Base-by-base conservation (phyloP, 1,140 invertebrate genomes). In the Calosoma granatense region DNA sequence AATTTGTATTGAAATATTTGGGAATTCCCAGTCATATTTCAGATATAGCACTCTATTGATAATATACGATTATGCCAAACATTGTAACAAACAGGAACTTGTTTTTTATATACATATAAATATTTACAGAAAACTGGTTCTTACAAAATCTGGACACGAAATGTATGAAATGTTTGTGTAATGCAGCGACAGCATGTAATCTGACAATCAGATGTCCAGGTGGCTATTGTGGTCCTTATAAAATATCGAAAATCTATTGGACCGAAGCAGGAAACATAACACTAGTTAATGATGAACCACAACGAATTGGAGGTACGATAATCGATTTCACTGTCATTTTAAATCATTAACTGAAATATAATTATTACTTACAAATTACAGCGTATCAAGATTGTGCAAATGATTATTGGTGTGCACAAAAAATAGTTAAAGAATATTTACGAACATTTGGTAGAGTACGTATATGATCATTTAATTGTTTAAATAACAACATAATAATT, bases 171-270 rank as follows among this genome's bases (percentile, higher is more conserved):
- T 83, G 81, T 60, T 66, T 83, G 3, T 83, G 81, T 59, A 67
- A 80, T 56, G 79, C 79, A 2, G 72, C 78, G 4, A 72, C 73
- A 3, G 72, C 72, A 1, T 83, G 81, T 61, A 77, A 81, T 61
- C 63, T 65, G 54, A 67, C 74, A 9, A 53, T 66, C n/a, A 73
- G 68, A 2, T 83, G 80, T 62, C 72, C 66, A 0, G 72, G 69
- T 2, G 77, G 75, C 0, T 78, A 78, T 67, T 83, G 81, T 62
- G 81, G 81, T 1, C 79, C 80, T 0, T 83, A 79, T 66, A 79
- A 80, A 63, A 78, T 85, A 47, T 79, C 79, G 0, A 73, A 74
- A 60, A 70, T 78, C 1, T 84, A 84, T 64, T 83, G 81, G 80
- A 70, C 74, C 0, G 82, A 85, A 59, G 78, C 77, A 15, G 81